Evolutionary conservation across 1,140 invertebrate species (phyloP), one percentile per base, ranked within the genome.

Genomic region (Leptinotarsa undecemlineata): DNA sequence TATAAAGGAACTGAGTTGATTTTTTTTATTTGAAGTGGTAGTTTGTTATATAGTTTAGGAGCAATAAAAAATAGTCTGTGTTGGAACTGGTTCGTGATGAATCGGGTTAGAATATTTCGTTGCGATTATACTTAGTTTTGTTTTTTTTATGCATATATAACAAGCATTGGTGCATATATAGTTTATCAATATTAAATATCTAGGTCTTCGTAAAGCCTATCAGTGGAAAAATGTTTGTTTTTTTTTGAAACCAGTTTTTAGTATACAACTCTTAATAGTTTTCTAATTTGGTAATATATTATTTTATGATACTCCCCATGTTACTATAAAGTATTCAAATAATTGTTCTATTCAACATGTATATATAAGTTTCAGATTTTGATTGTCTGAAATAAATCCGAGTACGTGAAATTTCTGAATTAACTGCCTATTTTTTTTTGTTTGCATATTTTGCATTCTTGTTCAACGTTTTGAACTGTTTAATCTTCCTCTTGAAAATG

Each of bases 251-350:
- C 48, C n/a, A 1, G n/a, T 57, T 57, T 57, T n/a, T 5, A 57
- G 48, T 17, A 57, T 57, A 57, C 15, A 57, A n/a, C 1, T 57
- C 48, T 2, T 14, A 57, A 1, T 57, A 57, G 14, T 57, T 57
- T 57, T 57, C n/a, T 15, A 57, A 17, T 15, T 57, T 57, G 14
- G 14, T 57, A 57, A 57, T 15, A 5, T 1, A 57, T 17, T 57
- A n/a, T 57, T 17, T 17, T 17, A 57, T 17, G 48, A 57, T 57
- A 14, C 48, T 14, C 48, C 48, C 48, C 15, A 57, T 57, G 0
- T 17, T 57, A 57, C 48, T 57, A n/a, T 57, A 57, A 14, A 57
- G 48, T 57, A 57, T 57, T n/a, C n/a, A 57, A 57, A 57, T 57
- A 17, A 17, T 57, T 14, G 48, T 17, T 17, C 48, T 4, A 57